These are phyloP conservation scores for Pangasianodon hypophthalmus DNA, from an alignment of 2,113 vertebrate genomes.

Conservation along the genomic window DNA sequence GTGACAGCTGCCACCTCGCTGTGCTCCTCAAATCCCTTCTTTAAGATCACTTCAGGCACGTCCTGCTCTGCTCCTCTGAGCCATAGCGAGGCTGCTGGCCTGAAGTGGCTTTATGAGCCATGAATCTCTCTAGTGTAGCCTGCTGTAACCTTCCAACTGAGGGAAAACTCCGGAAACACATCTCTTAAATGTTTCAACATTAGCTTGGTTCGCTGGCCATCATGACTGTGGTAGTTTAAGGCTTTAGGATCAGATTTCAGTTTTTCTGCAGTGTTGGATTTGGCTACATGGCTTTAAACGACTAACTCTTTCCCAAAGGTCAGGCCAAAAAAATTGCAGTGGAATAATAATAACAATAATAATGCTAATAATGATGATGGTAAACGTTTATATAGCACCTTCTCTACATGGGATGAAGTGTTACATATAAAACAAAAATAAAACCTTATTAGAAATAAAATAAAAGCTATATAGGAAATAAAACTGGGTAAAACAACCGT, in stretches of 20 bases:
- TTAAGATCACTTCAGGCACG: slow-evolving; percentile 65
- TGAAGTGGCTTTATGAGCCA: background rate
- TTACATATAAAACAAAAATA: background rate
- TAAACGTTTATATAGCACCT: background rate
- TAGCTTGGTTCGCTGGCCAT: background rate
- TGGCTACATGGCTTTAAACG: background rate
- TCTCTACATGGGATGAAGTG: background rate
- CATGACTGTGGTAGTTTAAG: background rate
- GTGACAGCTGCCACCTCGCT: slow-evolving; percentile 74
- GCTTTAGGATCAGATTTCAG: background rate
- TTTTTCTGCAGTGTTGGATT: background rate
- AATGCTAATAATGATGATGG: background rate
- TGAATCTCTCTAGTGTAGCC: background rate
- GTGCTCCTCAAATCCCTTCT: slow-evolving; percentile 69
- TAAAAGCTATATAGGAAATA: background rate
- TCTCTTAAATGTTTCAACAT: slow-evolving; percentile 15
- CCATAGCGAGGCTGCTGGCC: background rate
- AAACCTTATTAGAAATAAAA: background rate
- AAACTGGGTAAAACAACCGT: background rate
- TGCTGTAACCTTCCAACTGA: background rate
- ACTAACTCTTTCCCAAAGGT: background rate
- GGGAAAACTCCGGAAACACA: background rate
- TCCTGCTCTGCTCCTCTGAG: slow-evolving; percentile 44
- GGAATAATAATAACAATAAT: background rate
- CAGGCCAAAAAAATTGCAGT: background rate